A percentile compares a stretch with the other conserved stretches of the same genome.
Conservation (phyloP, 2,797 vertebrate genomes). For the Myotis myotis region DNA sequence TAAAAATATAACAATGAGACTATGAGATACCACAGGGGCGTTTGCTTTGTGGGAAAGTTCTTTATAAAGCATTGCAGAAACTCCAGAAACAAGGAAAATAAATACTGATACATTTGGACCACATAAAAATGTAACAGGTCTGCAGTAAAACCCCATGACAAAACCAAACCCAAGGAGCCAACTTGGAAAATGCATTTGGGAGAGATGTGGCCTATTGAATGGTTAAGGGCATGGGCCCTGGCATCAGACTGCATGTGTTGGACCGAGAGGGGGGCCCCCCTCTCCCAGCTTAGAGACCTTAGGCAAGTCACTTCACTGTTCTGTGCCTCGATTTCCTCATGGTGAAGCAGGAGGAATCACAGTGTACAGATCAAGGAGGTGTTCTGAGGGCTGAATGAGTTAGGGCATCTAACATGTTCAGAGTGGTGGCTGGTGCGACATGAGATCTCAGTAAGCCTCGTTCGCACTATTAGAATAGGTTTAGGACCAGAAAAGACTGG, state of each 20-base stretch:
- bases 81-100: neutral
- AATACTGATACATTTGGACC: neutral
- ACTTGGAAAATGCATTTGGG: neutral
- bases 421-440: neutral
- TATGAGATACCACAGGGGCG: neutral
- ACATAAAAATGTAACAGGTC: neutral
- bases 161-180: neutral
- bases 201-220: neutral
- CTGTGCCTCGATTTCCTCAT: neutral
- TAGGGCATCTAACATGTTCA: neutral
- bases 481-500: neutral
- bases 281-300: neutral
- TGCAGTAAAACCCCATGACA: neutral
- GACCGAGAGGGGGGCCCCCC: neutral
- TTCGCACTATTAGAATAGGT: neutral
- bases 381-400: neutral
- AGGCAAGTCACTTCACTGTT: neutral
- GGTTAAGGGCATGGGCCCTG: neutral
- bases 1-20: neutral
- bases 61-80: neutral
- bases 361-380: neutral
- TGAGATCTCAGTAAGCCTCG: neutral
- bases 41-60: neutral
- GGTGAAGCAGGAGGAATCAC: neutral
- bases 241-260: neutral